Conservation (phyloP, 2,113 vertebrate genomes). For the Octodon degus region DNA sequence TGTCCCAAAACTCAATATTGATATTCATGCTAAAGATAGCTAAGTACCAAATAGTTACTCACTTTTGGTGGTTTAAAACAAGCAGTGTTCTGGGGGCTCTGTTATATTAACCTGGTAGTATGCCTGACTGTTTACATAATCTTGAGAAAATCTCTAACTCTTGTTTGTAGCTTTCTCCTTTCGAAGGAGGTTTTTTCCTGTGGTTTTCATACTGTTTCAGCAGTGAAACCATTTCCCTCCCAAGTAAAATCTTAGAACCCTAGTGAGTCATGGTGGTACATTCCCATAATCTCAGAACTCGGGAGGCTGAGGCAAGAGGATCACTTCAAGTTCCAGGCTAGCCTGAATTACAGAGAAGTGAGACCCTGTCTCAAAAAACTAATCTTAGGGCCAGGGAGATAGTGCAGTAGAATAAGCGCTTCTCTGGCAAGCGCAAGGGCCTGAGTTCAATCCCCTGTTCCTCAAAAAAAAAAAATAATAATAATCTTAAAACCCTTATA, state of each 20-base stretch:
- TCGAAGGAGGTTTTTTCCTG: slow-evolving; percentile 30
- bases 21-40: not conserved
- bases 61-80: not conserved
- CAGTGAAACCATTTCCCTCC: not conserved
- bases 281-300: not conserved
- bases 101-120: not conserved
- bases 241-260: slow-evolving; percentile 50
- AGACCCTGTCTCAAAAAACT: not conserved
- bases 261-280: not conserved
- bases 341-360: not conserved
- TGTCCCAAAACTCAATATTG: not conserved
- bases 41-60: not conserved
- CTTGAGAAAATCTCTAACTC: slow-evolving; percentile 28
- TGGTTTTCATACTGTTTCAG: slow-evolving; percentile 38
- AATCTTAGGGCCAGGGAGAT: no score
- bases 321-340: not conserved
- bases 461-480: no score
- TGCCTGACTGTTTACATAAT: not conserved
- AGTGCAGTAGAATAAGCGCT: no score
- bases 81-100: not conserved
- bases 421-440: no score
- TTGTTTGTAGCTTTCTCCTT: not conserved
- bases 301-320: not conserved
- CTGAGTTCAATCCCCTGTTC: no score
- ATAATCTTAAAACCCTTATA: slow-evolving; percentile 29